A percentile compares a stretch with the other conserved stretches of the same genome.
phyloP scores from a whole-genome alignment of 2,888 invertebrate species.

The Tetanocera ferruginea region DNA sequence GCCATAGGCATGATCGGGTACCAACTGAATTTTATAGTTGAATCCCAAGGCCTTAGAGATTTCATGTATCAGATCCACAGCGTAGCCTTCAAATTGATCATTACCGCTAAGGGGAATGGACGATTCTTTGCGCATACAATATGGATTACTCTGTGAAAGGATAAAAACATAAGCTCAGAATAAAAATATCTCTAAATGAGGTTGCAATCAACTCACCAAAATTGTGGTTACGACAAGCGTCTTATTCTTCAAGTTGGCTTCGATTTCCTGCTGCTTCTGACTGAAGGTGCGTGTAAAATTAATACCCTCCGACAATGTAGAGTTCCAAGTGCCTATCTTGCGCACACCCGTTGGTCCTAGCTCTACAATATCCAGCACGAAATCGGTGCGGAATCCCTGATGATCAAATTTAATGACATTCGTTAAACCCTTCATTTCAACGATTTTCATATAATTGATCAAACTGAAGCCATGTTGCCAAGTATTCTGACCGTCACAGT shows the following conservation, averaged over 20 bases:
- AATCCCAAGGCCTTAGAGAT: slow-evolving; percentile 89
- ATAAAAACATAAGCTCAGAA: not conserved
- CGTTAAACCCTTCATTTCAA: slow-evolving; percentile 93
- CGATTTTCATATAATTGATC: slow-evolving; percentile 97
- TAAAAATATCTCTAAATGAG: not conserved
- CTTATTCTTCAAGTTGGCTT: slow-evolving; percentile 91
- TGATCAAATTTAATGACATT: slow-evolving; percentile 95
- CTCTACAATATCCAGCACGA: slow-evolving; percentile 92
- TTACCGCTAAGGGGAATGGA: slow-evolving; percentile 88
- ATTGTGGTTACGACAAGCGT: slow-evolving; percentile 92
- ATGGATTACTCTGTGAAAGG: slow-evolving; percentile 86
- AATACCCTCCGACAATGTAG: slow-evolving; percentile 80
- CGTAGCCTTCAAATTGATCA: slow-evolving; percentile 95
- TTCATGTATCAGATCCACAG: slow-evolving; percentile 93
- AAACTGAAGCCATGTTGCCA: slow-evolving; percentile 96
- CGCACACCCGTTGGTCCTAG: slow-evolving; percentile 85
- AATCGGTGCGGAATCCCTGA: slow-evolving; percentile 92
- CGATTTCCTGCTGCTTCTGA: slow-evolving; percentile 88
- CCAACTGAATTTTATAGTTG: slow-evolving; percentile 88
- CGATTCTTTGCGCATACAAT: slow-evolving; percentile 93
- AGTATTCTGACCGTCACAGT: slow-evolving; percentile 88
- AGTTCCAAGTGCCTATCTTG: slow-evolving; percentile 91
- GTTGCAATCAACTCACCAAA: slow-evolving; percentile 76
- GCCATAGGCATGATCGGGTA: slow-evolving; percentile 89
- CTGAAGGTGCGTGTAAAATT: slow-evolving; percentile 89